Percentiles rank a stretch among this genome's conserved stretches.
phyloP scores from a whole-genome alignment of 2,888 invertebrate genomes.

The Parthenolecanium corni region DNA sequence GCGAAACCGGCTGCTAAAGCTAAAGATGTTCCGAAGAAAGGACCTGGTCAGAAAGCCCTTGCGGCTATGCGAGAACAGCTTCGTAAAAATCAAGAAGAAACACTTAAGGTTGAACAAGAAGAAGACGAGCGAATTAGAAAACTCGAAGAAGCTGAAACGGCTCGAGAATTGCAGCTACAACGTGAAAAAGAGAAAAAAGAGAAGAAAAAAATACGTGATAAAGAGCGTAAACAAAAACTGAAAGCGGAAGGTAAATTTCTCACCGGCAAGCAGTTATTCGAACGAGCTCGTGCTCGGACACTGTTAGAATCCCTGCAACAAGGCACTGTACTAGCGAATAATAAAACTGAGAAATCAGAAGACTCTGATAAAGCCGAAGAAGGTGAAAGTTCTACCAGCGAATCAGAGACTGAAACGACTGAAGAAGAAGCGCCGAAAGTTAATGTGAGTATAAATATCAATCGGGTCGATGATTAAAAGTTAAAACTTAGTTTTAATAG shows the following conservation, averaged over 20 bases:
- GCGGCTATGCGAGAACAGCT: constrained; percentile 86
- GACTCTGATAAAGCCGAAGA: constrained; percentile 34
- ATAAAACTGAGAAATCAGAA: constrained; percentile 31
- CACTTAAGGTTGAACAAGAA: constrained; percentile 58
- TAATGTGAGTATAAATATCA: too few relatives aligned
- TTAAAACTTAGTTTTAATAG: too few relatives aligned
- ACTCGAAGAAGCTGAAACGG: constrained; percentile 61
- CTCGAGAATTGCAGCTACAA: constrained; percentile 57
- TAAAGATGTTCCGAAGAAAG: constrained; percentile 35
- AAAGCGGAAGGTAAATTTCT: constrained; percentile 94
- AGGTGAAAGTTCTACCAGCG: constrained; percentile 39
- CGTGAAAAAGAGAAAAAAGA: constrained; percentile 80
- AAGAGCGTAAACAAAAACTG: constrained; percentile 78
- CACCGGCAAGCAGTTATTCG: constrained; percentile 86
- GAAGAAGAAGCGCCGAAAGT: not conserved
- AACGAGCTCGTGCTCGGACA: constrained; percentile 75
- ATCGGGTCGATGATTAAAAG: too few relatives aligned
- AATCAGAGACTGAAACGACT: constrained; percentile 31
- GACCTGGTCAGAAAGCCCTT: constrained; percentile 69
- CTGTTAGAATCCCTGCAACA: constrained; percentile 71
- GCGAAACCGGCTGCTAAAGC: constrained; percentile 10
- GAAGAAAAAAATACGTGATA: constrained; percentile 80
- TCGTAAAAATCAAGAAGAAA: constrained; percentile 79
- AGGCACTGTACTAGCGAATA: constrained; percentile 32
- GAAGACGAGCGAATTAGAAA: constrained; percentile 68